phyloP scores from a whole-genome alignment of 92 coral and sea anemone species.

The Muricea muricata region DNA sequence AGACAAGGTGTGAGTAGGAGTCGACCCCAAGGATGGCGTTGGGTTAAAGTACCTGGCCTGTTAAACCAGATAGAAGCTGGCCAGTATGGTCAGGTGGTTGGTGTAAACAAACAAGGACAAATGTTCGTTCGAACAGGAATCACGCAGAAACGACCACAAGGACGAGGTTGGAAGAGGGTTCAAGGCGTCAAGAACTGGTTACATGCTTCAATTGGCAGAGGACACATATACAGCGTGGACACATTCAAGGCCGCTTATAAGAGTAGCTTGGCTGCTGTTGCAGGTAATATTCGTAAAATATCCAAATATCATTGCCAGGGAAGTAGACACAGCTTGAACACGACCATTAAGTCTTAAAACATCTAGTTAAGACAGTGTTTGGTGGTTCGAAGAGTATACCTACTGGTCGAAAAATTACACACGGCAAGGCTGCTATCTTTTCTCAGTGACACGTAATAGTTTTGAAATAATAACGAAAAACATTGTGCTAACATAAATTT shows the following conservation, averaged over 20 bases:
- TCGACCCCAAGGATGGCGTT: slow-evolving; percentile 29
- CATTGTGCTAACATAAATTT: neutral
- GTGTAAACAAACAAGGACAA: slow-evolving; percentile 37
- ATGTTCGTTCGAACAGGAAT: neutral
- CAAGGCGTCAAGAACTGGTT: neutral
- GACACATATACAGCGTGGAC: neutral
- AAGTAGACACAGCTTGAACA: too few relatives aligned
- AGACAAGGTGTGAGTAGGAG: slow-evolving; percentile 23
- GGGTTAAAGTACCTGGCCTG: slow-evolving; percentile 51
- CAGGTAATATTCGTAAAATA: neutral
- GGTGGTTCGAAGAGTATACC: too few relatives aligned
- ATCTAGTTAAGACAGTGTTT: too few relatives aligned
- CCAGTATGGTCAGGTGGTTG: slow-evolving; percentile 46
- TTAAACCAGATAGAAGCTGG: slow-evolving; percentile 60
- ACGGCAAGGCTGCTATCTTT: too few relatives aligned
- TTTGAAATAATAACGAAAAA: too few relatives aligned
- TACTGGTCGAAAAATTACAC: too few relatives aligned
- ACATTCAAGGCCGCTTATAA: neutral
- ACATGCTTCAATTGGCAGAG: neutral
- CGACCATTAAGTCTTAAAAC: too few relatives aligned
- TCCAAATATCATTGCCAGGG: neutral
- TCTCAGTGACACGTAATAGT: too few relatives aligned
- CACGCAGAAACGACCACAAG: neutral
- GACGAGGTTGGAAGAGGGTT: neutral
- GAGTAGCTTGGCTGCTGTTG: neutral